Base-by-base conservation (phyloP, 2,888 invertebrate genomes). In the Stramonita haemastoma region DNA sequence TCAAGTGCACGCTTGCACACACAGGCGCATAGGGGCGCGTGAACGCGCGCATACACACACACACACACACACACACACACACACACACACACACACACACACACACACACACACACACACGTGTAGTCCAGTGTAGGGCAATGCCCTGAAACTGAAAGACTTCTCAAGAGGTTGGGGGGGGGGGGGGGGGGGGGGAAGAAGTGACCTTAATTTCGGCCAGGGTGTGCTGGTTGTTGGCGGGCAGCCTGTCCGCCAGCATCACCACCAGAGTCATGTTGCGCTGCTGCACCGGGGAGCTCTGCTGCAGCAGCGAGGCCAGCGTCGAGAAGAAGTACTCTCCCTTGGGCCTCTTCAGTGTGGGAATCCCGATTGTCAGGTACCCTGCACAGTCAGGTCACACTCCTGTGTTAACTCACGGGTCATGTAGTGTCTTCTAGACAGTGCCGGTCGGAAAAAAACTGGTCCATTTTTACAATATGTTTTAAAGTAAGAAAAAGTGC, bases 351-450 rank as follows among this genome's bases (percentile, higher is more conserved):
- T 93, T 93, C 22, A 96, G 95, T 4, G 95, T 95, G 6, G 96
- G 95, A 85, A 96, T 96, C 19, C 96, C 96, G 19, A 96, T 95
- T 0, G 96, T 95, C 26, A 96, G 91, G 89, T 94, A 95, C 46
- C 94, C 96, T 94, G 26, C 22, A 2, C 2, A 6, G 2, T 36
- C 6, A 17, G 26, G 22, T 83, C 6, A 26, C 1, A 5, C 5
- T 46, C 8, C 26, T 46, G 36, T 5, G 2, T 34, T 22, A 32
- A 73, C 17, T 26, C 22, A n/a, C n/a, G n/a, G n/a, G n/a, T n/a
- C n/a, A n/a, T n/a, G n/a, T n/a, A n/a, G n/a, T n/a, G n/a, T n/a
- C 6, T 17, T 73, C 6, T 26, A 17, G 22, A 73, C n/a, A 6
- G 22, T 73, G 6, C 73, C n/a, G 15, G 11, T 26, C 22, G 73